A percentile compares a stretch with the other conserved stretches of the same genome.
phyloP scores from a whole-genome alignment of 1,140 invertebrate genomes.

The Lineus longissimus region DNA sequence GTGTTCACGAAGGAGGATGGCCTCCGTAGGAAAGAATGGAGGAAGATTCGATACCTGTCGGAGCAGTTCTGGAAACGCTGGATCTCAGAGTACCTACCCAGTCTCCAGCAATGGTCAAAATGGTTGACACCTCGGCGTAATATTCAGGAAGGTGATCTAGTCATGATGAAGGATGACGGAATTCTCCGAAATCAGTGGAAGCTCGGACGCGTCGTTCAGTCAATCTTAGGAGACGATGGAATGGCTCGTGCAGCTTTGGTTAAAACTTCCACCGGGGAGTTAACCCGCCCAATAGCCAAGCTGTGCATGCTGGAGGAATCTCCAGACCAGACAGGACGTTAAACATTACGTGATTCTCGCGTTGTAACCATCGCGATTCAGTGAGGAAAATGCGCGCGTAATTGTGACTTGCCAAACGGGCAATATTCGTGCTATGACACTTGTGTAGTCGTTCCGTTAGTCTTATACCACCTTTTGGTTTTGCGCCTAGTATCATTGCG shows the following conservation, averaged over 20 bases:
- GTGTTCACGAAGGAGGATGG: background rate
- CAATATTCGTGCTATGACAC: no score
- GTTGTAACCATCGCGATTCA: no score
- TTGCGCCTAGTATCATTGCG: no score
- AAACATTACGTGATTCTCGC: no score
- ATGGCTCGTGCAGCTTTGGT: conserved; percentile 10
- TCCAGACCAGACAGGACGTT: no score
- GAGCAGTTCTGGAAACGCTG: conserved; percentile 22
- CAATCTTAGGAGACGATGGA: conserved; percentile 10
- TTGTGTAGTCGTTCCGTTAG: no score
- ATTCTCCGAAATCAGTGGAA: conserved; percentile 16
- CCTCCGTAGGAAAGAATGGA: conserved; percentile 14
- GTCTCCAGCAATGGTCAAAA: background rate
- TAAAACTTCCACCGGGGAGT: no score
- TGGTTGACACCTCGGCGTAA: background rate
- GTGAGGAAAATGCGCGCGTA: no score
- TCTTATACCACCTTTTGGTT: no score
- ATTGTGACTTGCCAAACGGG: no score
- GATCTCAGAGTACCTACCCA: conserved; percentile 13
- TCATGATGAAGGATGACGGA: conserved; percentile 16
- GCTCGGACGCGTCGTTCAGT: conserved; percentile 8
- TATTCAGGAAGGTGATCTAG: conserved; percentile 17
- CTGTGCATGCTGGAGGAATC: no score
- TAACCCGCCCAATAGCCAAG: no score
- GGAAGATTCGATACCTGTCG: conserved; percentile 13